A percentile compares a stretch with the other conserved stretches of the same genome.
phyloP scores from a whole-genome alignment of 2,888 invertebrate species.

The Plemyria rubiginata region DNA sequence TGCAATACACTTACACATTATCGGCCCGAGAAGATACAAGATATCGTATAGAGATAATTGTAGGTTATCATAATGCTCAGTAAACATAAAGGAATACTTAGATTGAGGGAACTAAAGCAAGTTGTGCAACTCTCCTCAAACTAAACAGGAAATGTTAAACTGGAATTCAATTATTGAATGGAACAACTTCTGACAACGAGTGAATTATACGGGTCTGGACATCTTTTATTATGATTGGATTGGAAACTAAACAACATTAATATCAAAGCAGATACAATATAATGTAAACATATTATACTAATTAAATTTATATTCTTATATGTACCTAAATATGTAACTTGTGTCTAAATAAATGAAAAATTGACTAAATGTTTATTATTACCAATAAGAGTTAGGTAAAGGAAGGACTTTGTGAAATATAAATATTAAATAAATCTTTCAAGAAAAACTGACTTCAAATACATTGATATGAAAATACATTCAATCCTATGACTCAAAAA shows the following conservation, averaged over 20 bases:
- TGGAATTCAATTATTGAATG: constrained; percentile 1
- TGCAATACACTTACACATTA: constrained; percentile 23
- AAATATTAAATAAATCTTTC: no score
- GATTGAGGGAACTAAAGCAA: not conserved
- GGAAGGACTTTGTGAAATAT: no score
- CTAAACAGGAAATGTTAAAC: constrained; percentile 6
- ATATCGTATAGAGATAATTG: not conserved
- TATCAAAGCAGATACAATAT: not conserved
- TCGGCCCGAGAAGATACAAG: not conserved
- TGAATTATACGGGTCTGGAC: constrained; percentile 1
- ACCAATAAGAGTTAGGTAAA: no score
- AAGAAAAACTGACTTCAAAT: no score
- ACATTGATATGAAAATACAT: no score
- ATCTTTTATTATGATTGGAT: not conserved
- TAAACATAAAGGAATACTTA: not conserved
- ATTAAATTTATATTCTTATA: no score
- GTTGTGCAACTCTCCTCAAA: not conserved
- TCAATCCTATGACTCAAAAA: no score
- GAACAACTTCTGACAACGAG: constrained; percentile 1
- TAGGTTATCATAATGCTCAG: not conserved
- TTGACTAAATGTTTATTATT: no score
- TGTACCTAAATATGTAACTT: no score
- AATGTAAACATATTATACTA: no score
- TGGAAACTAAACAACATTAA: not conserved
- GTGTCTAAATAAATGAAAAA: no score